These are phyloP conservation scores for Clavelina lepadiformis DNA, from an alignment of 23 tunicate species.

Conservation along the genomic window DNA sequence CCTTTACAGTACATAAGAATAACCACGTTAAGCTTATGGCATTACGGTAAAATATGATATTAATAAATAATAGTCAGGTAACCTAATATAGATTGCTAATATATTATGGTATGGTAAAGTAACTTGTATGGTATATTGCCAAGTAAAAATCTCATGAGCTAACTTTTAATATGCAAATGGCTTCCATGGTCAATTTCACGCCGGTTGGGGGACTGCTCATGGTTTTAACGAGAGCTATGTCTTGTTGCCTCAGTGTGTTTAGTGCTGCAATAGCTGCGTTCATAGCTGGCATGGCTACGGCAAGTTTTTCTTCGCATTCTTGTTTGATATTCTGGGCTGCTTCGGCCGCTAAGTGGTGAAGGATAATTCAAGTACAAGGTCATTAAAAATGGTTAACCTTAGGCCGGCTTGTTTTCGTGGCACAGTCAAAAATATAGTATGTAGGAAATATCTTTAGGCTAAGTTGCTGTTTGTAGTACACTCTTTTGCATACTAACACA, in stretches of 20 bases:
- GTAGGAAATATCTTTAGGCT: no score
- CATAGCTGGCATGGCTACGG: conserved; percentile 87
- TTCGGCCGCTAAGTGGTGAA: conserved; percentile 85
- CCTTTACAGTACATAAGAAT: not conserved
- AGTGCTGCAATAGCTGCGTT: conserved; percentile 81
- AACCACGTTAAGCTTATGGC: no score
- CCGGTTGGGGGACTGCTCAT: conserved; percentile 86
- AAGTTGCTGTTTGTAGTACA: no score
- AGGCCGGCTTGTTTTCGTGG: no score
- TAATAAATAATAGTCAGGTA: no score
- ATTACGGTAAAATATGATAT: no score
- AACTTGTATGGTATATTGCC: no score
- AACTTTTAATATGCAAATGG: conserved; percentile 82
- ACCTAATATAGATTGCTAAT: no score
- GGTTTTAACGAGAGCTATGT: conserved; percentile 75
- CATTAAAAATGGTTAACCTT: not conserved
- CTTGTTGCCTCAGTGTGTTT: conserved; percentile 78
- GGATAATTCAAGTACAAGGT: not conserved
- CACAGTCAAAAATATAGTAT: no score
- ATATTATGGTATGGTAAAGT: no score
- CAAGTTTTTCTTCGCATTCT: conserved; percentile 88
- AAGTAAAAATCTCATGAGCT: no score
- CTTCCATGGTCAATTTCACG: conserved; percentile 87
- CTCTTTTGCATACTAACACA: no score
- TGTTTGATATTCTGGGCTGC: conserved; percentile 72